These are phyloP conservation scores for Enteromius radiatus DNA, from an alignment of 2,797 vertebrate genomes.

Conservation along the genomic window DNA sequence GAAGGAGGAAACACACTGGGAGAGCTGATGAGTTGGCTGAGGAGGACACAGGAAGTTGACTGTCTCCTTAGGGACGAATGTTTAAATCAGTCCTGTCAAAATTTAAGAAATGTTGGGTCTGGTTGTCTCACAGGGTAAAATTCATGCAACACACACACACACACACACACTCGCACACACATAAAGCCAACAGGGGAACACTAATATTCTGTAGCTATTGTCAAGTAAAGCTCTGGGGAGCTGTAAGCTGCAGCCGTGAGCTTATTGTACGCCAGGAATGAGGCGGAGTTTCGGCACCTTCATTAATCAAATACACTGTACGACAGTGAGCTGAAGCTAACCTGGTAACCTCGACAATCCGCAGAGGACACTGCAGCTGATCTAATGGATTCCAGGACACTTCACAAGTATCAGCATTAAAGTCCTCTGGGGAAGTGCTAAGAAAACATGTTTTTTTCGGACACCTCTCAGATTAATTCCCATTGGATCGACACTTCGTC, in stretches of 20 bases:
- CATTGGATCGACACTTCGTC: constrained; percentile 6
- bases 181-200: constrained; percentile 17
- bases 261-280: constrained; percentile 31
- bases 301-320: constrained; percentile 45
- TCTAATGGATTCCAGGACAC: constrained; percentile 29
- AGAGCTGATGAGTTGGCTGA: constrained; percentile 7
- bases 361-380: constrained; percentile 18
- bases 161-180: constrained; percentile 13
- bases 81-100: constrained; percentile 49
- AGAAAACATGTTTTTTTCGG: constrained; percentile 2
- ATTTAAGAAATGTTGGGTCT: constrained; percentile 25
- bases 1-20: constrained; percentile 1
- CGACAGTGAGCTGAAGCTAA: constrained; percentile 28
- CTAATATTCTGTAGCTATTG: constrained; percentile 45
- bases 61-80: constrained; percentile 36
- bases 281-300: constrained; percentile 36
- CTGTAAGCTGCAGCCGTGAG: constrained; percentile 44
- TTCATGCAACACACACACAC: constrained; percentile 28
- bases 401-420: constrained; percentile 29
- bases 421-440: constrained; percentile 7
- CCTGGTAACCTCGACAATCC: constrained; percentile 31
- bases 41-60: constrained; percentile 20
- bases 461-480: constrained; percentile 19
- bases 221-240: constrained; percentile 46
- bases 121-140: constrained; percentile 3